phyloP scores from a whole-genome alignment of 2,113 vertebrate genomes.

The Hystrix cristata region DNA sequence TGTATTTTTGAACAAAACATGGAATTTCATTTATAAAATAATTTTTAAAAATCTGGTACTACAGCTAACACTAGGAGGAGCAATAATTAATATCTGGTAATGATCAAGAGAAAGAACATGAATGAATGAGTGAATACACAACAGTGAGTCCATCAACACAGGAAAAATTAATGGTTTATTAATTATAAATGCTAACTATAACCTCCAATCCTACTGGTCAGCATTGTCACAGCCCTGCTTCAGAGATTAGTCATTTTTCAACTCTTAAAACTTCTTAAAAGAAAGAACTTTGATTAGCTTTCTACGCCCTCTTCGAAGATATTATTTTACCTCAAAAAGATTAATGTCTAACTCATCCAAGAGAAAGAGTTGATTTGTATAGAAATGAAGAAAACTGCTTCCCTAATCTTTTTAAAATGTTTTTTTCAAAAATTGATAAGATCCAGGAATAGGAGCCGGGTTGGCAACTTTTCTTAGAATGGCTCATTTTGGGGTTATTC shows the following conservation, averaged over 20 bases:
- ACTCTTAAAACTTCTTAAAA: constrained; percentile 60
- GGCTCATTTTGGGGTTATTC: neutral
- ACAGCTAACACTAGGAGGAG: neutral
- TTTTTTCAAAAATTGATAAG: constrained; percentile 59
- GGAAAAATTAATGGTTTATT: constrained; percentile 31
- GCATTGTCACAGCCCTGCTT: neutral
- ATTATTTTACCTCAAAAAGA: constrained; percentile 66
- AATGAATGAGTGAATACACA: neutral
- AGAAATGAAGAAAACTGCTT: constrained; percentile 66
- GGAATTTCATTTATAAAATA: constrained; percentile 1
- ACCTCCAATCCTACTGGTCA: neutral
- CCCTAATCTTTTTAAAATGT: constrained; percentile 30
- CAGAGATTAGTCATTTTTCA: constrained; percentile 63
- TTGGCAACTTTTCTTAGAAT: neutral
- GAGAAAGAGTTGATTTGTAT: constrained; percentile 24
- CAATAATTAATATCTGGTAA: neutral
- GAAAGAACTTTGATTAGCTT: constrained; percentile 62
- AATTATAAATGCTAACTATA: constrained; percentile 56
- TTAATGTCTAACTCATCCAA: constrained; percentile 56
- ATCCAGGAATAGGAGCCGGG: constrained; percentile 50
- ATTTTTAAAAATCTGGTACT: neutral
- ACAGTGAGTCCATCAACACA: neutral
- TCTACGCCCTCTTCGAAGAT: constrained; percentile 36
- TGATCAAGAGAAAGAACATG: neutral
- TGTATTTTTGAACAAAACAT: neutral